phyloP scores from a whole-genome alignment of 2,113 vertebrate genomes.

The Cinclus mexicanus region DNA sequence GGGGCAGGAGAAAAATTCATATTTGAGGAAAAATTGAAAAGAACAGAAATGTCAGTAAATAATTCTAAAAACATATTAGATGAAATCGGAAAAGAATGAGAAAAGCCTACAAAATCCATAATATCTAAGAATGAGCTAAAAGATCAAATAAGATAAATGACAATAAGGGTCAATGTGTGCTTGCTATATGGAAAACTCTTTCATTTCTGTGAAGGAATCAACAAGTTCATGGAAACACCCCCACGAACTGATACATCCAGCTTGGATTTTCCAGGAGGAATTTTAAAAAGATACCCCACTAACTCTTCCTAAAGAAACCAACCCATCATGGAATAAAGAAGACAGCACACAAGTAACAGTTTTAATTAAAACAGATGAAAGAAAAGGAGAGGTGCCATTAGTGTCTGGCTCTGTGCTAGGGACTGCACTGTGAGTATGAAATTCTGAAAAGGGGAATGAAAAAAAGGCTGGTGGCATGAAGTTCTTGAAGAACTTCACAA shows the following conservation, averaged over 20 bases:
- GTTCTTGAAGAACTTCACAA: not conserved
- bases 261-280: not conserved
- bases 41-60: not conserved
- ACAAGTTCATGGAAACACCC: not conserved
- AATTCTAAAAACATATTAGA: not conserved
- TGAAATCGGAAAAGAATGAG: not conserved
- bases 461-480: not conserved
- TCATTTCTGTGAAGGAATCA: not conserved
- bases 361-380: not conserved
- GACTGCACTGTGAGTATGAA: not conserved
- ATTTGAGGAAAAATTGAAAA: not conserved
- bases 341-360: not conserved
- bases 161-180: not conserved
- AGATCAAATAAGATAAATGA: not conserved
- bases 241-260: not conserved
- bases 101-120: not conserved
- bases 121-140: not conserved
- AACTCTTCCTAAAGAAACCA: not conserved
- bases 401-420: not conserved
- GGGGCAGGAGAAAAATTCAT: not conserved
- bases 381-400: not conserved
- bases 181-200: not conserved
- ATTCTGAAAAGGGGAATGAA: not conserved
- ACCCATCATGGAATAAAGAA: not conserved
- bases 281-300: not conserved